Percentiles rank a stretch among this genome's conserved stretches.
phyloP scores from a whole-genome alignment of 2,113 vertebrate species.

The Acinonyx jubatus region DNA sequence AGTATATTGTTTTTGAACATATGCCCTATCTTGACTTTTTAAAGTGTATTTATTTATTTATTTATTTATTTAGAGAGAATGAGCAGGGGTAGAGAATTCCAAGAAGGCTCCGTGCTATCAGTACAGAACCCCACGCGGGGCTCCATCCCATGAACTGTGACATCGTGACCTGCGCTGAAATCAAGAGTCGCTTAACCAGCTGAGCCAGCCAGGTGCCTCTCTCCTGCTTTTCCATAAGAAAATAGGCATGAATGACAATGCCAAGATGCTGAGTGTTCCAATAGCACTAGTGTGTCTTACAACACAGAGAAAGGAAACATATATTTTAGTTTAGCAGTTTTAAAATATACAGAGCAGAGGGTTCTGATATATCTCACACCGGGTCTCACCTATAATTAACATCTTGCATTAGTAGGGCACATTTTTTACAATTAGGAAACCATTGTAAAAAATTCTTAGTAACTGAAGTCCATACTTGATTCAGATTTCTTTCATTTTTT shows the following conservation, averaged over 20 bases:
- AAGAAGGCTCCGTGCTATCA: too few relatives aligned
- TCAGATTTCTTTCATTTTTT: not conserved
- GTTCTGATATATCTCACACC: not conserved
- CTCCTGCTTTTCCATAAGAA: not conserved
- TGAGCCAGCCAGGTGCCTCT: too few relatives aligned
- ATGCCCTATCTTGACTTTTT: not conserved
- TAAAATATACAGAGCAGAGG: not conserved
- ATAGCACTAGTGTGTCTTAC: not conserved
- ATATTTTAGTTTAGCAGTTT: too few relatives aligned
- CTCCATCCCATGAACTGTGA: too few relatives aligned
- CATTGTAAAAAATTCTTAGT: not conserved
- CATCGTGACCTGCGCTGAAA: too few relatives aligned
- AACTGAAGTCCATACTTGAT: not conserved
- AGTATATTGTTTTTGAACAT: not conserved
- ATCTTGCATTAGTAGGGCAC: not conserved
- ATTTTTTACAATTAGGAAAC: not conserved
- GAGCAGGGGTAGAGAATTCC: too few relatives aligned
- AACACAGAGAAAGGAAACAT: not conserved
- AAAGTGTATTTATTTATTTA: too few relatives aligned
- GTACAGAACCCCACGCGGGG: too few relatives aligned
- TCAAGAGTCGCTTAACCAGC: too few relatives aligned
- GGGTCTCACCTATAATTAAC: not conserved
- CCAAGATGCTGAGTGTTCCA: not conserved
- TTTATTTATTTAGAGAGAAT: too few relatives aligned
- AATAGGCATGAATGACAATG: too few relatives aligned